phyloP scores from a whole-genome alignment of 2,113 vertebrate species.

The Talpa occidentalis region DNA sequence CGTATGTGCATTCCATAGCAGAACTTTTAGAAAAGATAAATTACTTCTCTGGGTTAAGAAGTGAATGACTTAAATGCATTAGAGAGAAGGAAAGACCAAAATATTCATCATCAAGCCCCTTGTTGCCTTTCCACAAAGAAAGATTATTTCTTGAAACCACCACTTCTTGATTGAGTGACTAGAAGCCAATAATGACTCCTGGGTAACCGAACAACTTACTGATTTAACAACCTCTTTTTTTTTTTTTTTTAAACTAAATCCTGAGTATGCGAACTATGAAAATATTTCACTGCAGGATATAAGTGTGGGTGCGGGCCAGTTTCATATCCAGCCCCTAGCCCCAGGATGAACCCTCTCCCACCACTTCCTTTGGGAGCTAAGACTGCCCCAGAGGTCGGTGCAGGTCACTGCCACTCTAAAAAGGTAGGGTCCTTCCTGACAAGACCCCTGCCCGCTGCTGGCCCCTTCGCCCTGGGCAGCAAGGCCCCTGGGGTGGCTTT shows the following conservation, averaged over 20 bases:
- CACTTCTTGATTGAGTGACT: conserved; percentile 1
- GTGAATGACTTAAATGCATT: neutral
- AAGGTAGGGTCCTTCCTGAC: neutral
- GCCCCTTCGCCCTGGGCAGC: neutral
- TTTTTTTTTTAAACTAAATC: conserved; percentile 51
- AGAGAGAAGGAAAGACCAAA: conserved; percentile 8
- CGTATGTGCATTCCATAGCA: neutral
- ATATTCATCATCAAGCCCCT: neutral
- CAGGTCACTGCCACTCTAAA: neutral
- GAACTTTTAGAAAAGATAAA: neutral
- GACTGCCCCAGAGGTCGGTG: neutral
- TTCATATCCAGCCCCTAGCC: neutral
- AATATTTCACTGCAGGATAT: conserved; percentile 29
- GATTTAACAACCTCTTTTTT: conserved; percentile 60
- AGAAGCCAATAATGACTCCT: conserved; percentile 4
- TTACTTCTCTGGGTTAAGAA: conserved; percentile 1
- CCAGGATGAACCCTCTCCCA: neutral
- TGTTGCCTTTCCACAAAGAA: conserved; percentile 24
- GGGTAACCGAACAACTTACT: neutral
- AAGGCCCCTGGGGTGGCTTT: conserved; percentile 34
- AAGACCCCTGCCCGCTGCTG: neutral
- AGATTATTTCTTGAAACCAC: conserved; percentile 49
- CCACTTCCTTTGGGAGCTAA: neutral
- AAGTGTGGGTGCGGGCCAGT: neutral
- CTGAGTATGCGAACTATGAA: neutral